A percentile compares a stretch with the other conserved stretches of the same genome.
These are phyloP conservation scores for Antheraea pernyi DNA, from an alignment of 1,140 invertebrate species.

Conservation along the genomic window DNA sequence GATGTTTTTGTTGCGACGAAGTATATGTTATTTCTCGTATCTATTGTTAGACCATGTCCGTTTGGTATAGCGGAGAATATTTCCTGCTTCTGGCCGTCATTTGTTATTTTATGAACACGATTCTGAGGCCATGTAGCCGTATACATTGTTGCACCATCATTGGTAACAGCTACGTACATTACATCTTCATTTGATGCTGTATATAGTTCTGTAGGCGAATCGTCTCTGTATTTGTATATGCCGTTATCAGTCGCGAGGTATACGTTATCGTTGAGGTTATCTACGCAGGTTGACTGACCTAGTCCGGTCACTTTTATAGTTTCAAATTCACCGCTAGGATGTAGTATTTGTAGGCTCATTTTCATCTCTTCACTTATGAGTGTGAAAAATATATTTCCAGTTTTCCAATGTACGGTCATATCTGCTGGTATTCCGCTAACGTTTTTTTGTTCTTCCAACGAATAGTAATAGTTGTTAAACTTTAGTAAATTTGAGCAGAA, in stretches of 20 bases:
- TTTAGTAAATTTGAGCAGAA: conserved; percentile 50
- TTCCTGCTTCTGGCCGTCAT: conserved; percentile 56
- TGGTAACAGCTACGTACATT: conserved; percentile 60
- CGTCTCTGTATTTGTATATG: conserved; percentile 68
- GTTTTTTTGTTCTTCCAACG: conserved; percentile 42
- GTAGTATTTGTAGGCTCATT: conserved; percentile 60
- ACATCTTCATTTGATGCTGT: conserved; percentile 64
- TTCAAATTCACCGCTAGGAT: conserved; percentile 48
- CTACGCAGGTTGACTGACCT: conserved; percentile 61
- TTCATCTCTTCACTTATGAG: conserved; percentile 67
- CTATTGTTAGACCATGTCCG: conserved; percentile 61
- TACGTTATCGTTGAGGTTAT: conserved; percentile 70
- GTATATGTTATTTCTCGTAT: conserved; percentile 63
- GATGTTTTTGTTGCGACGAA: conserved; percentile 65
- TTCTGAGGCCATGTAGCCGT: conserved; percentile 72
- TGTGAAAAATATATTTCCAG: conserved; percentile 61
- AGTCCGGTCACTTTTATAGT: conserved; percentile 58
- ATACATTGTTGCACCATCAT: conserved; percentile 54
- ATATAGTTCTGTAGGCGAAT: conserved; percentile 49
- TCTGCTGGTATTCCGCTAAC: conserved; percentile 62
- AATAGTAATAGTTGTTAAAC: conserved; percentile 59
- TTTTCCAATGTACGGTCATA: conserved; percentile 67
- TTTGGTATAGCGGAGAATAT: conserved; percentile 55
- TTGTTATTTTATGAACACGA: conserved; percentile 59
- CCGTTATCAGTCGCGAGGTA: conserved; percentile 72